phyloP scores from a whole-genome alignment of 2,797 vertebrate genomes.

The Cossypha heuglini region DNA sequence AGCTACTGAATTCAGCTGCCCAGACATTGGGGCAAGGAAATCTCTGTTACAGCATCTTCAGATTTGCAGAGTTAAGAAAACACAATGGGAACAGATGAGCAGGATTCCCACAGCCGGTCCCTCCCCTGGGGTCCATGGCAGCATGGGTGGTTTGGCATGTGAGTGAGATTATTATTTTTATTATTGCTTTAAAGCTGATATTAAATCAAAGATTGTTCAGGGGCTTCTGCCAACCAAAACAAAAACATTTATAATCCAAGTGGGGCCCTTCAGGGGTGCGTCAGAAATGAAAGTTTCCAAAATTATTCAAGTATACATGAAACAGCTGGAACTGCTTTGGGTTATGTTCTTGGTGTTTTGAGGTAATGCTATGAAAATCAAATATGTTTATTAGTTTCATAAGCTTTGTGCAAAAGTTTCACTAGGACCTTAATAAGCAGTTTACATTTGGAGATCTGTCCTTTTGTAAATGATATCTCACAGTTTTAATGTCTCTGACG shows the following conservation, averaged over 20 bases:
- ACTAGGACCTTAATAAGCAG: neutral
- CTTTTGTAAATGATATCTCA: neutral
- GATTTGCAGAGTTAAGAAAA: conserved; percentile 6
- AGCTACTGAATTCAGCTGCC: neutral
- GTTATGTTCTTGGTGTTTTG: conserved; percentile 32
- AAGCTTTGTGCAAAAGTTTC: neutral
- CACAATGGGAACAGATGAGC: neutral
- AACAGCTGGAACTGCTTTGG: conserved; percentile 61
- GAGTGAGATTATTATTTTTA: conserved; percentile 23
- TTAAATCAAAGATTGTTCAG: conserved; percentile 29
- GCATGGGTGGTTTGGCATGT: conserved; percentile 51
- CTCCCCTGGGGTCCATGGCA: conserved; percentile 5
- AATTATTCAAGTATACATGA: conserved; percentile 45
- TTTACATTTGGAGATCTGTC: neutral
- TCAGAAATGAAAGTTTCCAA: conserved; percentile 41
- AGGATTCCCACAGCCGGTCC: conserved; percentile 11
- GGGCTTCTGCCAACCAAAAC: conserved; percentile 53
- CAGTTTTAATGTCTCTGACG: neutral
- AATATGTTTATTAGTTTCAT: conserved; percentile 22
- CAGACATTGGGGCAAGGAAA: neutral
- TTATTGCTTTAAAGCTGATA: conserved; percentile 54
- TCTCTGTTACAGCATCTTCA: neutral
- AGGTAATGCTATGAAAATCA: conserved; percentile 41
- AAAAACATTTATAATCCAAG: conserved; percentile 29
- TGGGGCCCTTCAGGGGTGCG: neutral